Evolutionary conservation across 2,113 vertebrate species (phyloP), one percentile per base, ranked within the genome.

Genomic region (Lethenteron reissneri): DNA sequence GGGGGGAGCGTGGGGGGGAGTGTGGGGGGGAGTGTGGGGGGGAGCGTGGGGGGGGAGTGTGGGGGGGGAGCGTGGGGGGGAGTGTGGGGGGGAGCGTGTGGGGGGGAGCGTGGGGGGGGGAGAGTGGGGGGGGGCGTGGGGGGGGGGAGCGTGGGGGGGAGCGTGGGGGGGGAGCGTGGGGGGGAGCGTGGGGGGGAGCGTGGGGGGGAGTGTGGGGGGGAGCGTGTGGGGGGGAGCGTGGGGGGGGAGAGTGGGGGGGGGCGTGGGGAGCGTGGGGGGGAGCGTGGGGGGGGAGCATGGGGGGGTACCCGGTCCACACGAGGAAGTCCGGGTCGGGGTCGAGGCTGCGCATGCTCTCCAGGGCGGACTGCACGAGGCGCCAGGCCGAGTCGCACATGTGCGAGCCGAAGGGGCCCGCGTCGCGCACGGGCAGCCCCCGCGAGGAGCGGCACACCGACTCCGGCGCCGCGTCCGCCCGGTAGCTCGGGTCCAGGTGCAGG

Each of bases 381-480:
- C 92, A 97, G 0, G 94, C 92, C 56, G 92, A 90, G 80, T 97
- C 92, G 73, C 94, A 97, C 71, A 92, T 75, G 75, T 86, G 86
- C 76, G 91, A 90, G 56, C 94, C 94, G 75, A 82, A 97, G 56
- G 79, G 73, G 8, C 94, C 94, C 3, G 92, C 86, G 25, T 84
- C 74, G 12, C 81, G 75, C 70, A 85, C 86, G 4, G 88, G 86
- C 58, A 69, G 79, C 1, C 89, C 92, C 82, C 89, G 90, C 58
- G 94, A 97, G 69, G 94, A 95, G 75, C 84, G 82, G 59, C 91
- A 97, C 19, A 97, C 90, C 79, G 90, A 87, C 74, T 82, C 84
- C 75, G 58, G 89, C 76, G 95, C 90, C 2, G 82, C 74, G 9
- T 81, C 82, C 76, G 90, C 76, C 75, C 87, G 86, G 78, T 95